A percentile compares a stretch with the other conserved stretches of the same genome.
phyloP scores from a whole-genome alignment of 2,797 vertebrate species.

The Urophycis tenuis region DNA sequence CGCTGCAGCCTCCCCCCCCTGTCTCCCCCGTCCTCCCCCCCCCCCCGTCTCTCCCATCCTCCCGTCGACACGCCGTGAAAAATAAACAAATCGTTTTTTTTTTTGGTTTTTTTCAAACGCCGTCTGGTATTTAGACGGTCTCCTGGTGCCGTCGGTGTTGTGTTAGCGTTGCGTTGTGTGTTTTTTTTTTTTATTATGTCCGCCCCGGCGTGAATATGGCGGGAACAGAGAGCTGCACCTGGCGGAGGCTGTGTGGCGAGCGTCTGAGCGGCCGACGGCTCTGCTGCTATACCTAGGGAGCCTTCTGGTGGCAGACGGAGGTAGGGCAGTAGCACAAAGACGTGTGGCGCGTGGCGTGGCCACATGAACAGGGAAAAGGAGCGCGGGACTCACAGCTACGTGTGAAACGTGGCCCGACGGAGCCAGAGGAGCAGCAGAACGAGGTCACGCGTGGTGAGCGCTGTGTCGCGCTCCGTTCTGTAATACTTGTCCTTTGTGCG shows the following conservation, averaged over 20 bases:
- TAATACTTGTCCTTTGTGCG: not conserved
- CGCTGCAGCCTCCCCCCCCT: too few relatives aligned
- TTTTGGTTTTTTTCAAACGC: too few relatives aligned
- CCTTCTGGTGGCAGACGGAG: constrained; percentile 72
- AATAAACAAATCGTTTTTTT: not conserved
- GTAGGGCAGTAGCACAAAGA: constrained; percentile 22
- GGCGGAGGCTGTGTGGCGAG: constrained; percentile 18
- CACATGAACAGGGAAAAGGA: not conserved
- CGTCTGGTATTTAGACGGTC: not conserved
- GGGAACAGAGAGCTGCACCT: constrained; percentile 37
- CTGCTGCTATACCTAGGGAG: constrained; percentile 67
- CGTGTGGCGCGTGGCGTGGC: not conserved
- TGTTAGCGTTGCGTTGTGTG: constrained; percentile 24
- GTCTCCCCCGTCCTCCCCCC: too few relatives aligned
- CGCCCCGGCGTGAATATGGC: constrained; percentile 66
- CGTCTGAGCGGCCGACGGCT: constrained; percentile 43
- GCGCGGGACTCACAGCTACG: not conserved
- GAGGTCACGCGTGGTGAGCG: not conserved
- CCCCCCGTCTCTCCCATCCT: not conserved
- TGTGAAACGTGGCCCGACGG: not conserved
- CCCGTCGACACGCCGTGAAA: not conserved
- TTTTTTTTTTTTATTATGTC: too few relatives aligned
- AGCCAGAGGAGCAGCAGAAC: not conserved
- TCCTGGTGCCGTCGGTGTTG: not conserved
- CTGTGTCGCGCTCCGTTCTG: not conserved